Base-by-base conservation (phyloP, 2,888 invertebrate species). In the Drosophila algonquin region DNA sequence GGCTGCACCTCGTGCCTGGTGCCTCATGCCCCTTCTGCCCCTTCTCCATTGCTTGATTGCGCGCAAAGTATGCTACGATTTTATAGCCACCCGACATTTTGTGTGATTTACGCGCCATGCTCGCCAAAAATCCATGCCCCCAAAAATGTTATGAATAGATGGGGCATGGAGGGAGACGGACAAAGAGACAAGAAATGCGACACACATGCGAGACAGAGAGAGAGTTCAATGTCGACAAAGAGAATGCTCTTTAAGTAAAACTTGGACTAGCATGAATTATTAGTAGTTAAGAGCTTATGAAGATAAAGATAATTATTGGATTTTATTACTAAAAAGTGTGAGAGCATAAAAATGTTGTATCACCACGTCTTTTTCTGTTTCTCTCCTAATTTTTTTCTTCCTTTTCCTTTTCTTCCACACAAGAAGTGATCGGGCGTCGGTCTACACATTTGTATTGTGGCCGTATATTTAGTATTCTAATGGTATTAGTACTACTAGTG, bases 51-150 rank as follows among this genome's bases (percentile, higher is more conserved):
- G 75, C 81, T 76, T 81, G 62, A 86, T 80, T 72, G 80, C 65
- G 68, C 73, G 76, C 75, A 73, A 72, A 77, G 77, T 72, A 69
- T 87, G 71, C 73, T 55, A 73, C 60, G 65, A 74, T 81, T 77
- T 83, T 77, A 75, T 61, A 71, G 71, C 75, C 71, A 46, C 68
- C 67, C 81, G 80, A 87, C 83, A 79, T 75, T 78, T 40, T 87
- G 65, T 79, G 81, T 83, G 83, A 83, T 83, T 83, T 83, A 83
- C 81, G 87, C 76, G 67, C 65, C 56, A 71, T 45, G 68, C 63
- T 63, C 63, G 59, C 76, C 76, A 53, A 75, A 82, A 83, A 79
- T 76, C 46, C 63, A 40, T 59, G 46, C 16, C 46, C 57, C 57
- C 8, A 59, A 65, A 67, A 55, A 52, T 1, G n/a, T 24, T 56